These are phyloP conservation scores for Bradypus variegatus DNA, from an alignment of 2,797 vertebrate species.

Conservation along the genomic window DNA sequence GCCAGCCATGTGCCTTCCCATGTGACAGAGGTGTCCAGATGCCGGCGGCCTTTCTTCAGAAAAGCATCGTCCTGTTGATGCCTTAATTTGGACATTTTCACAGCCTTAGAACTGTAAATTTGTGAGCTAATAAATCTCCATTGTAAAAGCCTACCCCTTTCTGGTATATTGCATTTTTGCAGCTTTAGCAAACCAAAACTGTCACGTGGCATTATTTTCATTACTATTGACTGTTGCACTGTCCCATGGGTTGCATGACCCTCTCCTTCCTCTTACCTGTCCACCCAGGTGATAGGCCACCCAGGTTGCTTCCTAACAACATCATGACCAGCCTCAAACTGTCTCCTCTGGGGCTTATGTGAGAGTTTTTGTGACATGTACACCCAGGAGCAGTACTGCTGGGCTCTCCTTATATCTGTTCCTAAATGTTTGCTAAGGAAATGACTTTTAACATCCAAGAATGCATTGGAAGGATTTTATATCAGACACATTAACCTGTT, in stretches of 20 bases:
- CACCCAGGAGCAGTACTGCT: not conserved
- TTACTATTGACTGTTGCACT: rapidly evolving
- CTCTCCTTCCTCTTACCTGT: no score
- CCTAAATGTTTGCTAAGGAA: not conserved
- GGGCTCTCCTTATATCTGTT: not conserved
- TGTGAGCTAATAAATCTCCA: no score
- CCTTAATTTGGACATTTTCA: no score
- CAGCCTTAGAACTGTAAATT: no score
- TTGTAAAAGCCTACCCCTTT: no score
- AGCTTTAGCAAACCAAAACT: no score
- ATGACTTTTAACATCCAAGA: not conserved
- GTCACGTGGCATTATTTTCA: not conserved
- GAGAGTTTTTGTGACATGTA: not conserved
- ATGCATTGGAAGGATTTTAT: not conserved
- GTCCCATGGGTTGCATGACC: not conserved
- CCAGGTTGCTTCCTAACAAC: not conserved
- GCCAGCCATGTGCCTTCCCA: no score
- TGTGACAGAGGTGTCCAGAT: no score
- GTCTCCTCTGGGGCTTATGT: not conserved
- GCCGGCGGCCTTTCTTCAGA: no score
- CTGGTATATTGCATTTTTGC: no score
- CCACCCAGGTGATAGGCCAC: not conserved
- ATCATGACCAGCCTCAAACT: not conserved
- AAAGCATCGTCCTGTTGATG: no score
- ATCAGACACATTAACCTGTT: not conserved